phyloP scores from a whole-genome alignment of 1,140 invertebrate genomes.

The Tachypleus tridentatus region DNA sequence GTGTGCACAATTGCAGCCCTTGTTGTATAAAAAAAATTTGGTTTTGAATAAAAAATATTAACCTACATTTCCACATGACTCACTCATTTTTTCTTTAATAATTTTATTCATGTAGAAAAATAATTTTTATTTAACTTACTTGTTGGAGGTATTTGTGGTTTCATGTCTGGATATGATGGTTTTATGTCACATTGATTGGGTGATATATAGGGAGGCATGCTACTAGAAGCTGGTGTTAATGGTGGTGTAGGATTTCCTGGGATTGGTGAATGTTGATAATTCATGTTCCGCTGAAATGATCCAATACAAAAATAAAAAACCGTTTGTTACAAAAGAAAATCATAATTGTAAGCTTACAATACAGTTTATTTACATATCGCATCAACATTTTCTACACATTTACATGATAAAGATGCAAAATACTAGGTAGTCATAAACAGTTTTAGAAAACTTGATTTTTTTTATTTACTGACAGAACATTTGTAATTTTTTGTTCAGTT shows the following conservation, averaged over 20 bases:
- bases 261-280: slow-evolving; percentile 86
- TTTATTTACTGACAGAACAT: too few relatives aligned
- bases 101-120: too few relatives aligned
- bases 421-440: not conserved
- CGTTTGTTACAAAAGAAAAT: not conserved
- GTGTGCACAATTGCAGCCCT: too few relatives aligned
- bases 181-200: slow-evolving; percentile 67
- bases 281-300: slow-evolving; percentile 28
- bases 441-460: slow-evolving; percentile 1
- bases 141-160: slow-evolving; percentile 39
- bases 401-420: not conserved
- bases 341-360: too few relatives aligned
- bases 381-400: not conserved
- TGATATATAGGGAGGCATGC: slow-evolving; percentile 75
- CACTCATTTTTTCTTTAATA: too few relatives aligned
- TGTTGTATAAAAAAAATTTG: too few relatives aligned
- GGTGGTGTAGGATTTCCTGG: slow-evolving; percentile 90
- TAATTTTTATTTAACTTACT: slow-evolving; percentile 1
- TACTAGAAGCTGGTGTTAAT: slow-evolving; percentile 64
- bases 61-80: too few relatives aligned
- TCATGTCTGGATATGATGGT: slow-evolving; percentile 64
- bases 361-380: too few relatives aligned
- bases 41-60: too few relatives aligned
- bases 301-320: not conserved
- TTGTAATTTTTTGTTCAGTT: not conserved